Evolutionary conservation across 2,113 vertebrate genomes (phyloP), one percentile per base, ranked within the genome.

Genomic region (Solenodon paradoxus): DNA sequence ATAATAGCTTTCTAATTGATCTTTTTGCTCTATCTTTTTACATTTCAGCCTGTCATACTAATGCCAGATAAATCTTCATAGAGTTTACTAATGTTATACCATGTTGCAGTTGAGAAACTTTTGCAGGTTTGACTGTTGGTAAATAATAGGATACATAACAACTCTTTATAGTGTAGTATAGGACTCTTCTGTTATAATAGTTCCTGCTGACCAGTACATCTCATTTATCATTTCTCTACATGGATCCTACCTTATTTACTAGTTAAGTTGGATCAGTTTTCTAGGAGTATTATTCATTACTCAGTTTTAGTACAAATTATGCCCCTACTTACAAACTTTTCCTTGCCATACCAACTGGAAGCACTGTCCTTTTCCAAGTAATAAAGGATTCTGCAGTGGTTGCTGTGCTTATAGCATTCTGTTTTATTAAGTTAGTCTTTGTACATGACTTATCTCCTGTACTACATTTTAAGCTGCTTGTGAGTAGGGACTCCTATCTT

Each of bases 401-500:
- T 57, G 8, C 22, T 83, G 55, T 5, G 85, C 22, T 81, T 88
- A 64, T 9, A 59, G 55, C 30, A 20, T 71, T 92, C n/a, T 71
- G 38, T 92, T 96, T 94, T 57, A 42, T 74, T 85, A 82, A 88
- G 32, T 3, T 78, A 32, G 22, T 55, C 92, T 88, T 77, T 47
- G 13, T 75, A 66, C 32, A 28, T 77, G 45, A 17, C n/a, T 95
- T 84, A 47, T 82, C 40, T 82, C 59, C 55, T 66, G 3, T 83
- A 93, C 35, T 94, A 74, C 47, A 93, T 26, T 82, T 10, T 87
- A 89, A 53, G 82, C 26, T 83, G 95, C 55, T 68, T 82, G 42
- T 61, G 71, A 89, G 42, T 40, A 63, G 68, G 47, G n/a, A n/a
- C n/a, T n/a, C n/a, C n/a, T n/a, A n/a, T n/a, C n/a, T n/a, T n/a